Conservation (phyloP, 2,113 vertebrate species). For the Corythaeola cristata region DNA sequence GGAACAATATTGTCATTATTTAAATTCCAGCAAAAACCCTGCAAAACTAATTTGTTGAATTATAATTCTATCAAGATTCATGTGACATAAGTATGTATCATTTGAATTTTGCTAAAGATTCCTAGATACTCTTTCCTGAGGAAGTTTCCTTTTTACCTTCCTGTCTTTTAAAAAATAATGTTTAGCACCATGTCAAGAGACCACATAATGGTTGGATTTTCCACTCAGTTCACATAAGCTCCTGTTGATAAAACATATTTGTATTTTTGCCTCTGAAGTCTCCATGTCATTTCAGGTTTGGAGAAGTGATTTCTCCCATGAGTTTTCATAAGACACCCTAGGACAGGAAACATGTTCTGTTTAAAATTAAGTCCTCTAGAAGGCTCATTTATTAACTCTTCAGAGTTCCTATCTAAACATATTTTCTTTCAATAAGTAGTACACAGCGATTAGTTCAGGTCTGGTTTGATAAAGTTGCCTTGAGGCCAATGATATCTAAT, state of each 20-base stretch:
- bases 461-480: background rate
- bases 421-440: background rate
- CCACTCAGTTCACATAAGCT: background rate
- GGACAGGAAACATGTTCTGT: background rate
- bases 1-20: background rate
- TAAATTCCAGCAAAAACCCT: background rate
- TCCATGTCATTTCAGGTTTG: background rate
- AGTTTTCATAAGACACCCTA: background rate
- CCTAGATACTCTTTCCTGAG: background rate
- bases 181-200: background rate
- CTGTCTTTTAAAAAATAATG: background rate
- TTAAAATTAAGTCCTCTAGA: background rate
- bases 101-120: background rate
- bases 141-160: background rate
- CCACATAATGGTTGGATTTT: background rate
- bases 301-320: background rate
- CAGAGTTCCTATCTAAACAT: background rate
- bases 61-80: background rate
- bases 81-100: rapidly evolving
- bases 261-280: background rate
- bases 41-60: background rate
- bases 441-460: background rate
- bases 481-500: background rate
- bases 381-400: background rate
- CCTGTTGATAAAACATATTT: background rate